These are phyloP conservation scores for Stercorarius parasiticus DNA, from an alignment of 2,113 vertebrate species.

Conservation along the genomic window DNA sequence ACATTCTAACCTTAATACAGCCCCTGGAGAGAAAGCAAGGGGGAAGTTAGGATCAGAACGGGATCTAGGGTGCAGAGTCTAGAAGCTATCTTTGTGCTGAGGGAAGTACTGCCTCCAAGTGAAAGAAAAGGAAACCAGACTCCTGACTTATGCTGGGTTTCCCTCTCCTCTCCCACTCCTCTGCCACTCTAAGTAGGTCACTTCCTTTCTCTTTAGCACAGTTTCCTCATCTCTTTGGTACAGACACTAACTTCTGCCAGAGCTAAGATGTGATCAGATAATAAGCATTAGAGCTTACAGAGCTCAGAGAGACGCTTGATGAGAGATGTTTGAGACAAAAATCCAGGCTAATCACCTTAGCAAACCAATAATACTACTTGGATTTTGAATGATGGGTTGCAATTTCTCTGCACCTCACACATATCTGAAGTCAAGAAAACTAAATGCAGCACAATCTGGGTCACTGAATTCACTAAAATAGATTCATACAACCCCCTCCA, in stretches of 20 bases:
- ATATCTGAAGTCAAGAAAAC: neutral
- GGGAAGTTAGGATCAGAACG: neutral
- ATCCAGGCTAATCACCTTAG: neutral
- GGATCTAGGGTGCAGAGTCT: neutral
- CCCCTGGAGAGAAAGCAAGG: neutral
- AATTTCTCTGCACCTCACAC: neutral
- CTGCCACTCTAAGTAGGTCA: neutral
- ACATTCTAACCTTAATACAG: neutral
- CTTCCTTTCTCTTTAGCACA: constrained; percentile 4
- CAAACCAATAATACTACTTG: neutral
- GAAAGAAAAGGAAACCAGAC: neutral
- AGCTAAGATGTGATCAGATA: neutral
- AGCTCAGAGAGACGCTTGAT: neutral
- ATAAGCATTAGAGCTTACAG: neutral
- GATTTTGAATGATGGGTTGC: neutral
- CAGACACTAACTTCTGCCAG: neutral
- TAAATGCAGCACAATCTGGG: neutral
- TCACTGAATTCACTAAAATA: neutral
- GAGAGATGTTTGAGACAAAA: neutral
- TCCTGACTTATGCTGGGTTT: neutral
- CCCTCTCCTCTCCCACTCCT: neutral
- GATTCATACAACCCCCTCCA: neutral
- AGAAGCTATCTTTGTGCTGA: neutral
- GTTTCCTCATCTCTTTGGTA: neutral
- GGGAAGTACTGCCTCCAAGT: neutral